phyloP scores from a whole-genome alignment of 2,888 invertebrate species.

The Chloroclystis v-ata region DNA sequence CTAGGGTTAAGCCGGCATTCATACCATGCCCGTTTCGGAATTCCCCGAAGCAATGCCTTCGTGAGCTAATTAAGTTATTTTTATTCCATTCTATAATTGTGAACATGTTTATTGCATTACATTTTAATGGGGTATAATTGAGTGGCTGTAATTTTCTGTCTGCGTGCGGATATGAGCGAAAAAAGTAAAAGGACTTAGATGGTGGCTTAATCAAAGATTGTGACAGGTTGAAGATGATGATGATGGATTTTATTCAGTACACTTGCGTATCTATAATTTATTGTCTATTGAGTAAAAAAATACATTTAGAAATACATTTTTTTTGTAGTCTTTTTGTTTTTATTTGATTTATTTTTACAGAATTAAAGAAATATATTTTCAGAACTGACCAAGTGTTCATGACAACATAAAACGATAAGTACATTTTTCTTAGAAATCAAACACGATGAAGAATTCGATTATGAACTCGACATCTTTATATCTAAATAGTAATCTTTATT shows the following conservation, averaged over 20 bases:
- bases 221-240: background rate
- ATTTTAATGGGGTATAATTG: slow-evolving; percentile 53
- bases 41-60: slow-evolving; percentile 24
- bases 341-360: too few species aligned
- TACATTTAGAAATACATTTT: too few species aligned
- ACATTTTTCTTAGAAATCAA: too few species aligned
- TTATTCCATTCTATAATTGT: slow-evolving; percentile 45
- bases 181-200: slow-evolving; percentile 2
- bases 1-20: slow-evolving; percentile 28
- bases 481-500: background rate
- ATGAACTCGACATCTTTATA: too few species aligned
- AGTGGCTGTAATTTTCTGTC: slow-evolving; percentile 44
- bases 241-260: too few species aligned
- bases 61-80: slow-evolving; percentile 38
- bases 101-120: slow-evolving; percentile 50
- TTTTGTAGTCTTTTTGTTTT: too few species aligned
- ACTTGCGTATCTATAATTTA: too few species aligned
- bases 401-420: too few species aligned
- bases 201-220: slow-evolving; percentile 1
- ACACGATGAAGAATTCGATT: too few species aligned
- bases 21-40: slow-evolving; percentile 17
- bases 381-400: too few species aligned
- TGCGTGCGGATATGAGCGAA: slow-evolving; percentile 28
- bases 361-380: too few species aligned
- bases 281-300: too few species aligned